phyloP scores from a whole-genome alignment of 2,113 vertebrate genomes.

The Hydrolagus affinis region DNA sequence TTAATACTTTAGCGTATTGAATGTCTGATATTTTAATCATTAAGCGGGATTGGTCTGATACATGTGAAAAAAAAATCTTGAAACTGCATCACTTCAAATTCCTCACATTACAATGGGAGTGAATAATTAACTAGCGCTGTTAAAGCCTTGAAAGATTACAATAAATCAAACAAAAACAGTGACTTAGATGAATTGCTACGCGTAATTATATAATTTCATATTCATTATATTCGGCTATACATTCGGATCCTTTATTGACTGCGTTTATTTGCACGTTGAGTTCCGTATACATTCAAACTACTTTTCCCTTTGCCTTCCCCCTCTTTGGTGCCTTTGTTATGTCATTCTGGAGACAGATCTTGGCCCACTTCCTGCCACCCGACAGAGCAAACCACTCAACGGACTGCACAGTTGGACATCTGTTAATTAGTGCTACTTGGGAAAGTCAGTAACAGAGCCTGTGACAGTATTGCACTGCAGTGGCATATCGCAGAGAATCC shows the following conservation, averaged over 20 bases:
- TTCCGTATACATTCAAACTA: conserved; percentile 5
- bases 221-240: conserved; percentile 46
- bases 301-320: conserved; percentile 29
- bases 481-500: conserved; percentile 53
- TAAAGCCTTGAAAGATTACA: conserved; percentile 57
- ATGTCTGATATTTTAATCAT: conserved; percentile 17
- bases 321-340: conserved; percentile 70
- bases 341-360: conserved; percentile 87
- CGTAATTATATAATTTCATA: conserved; percentile 67
- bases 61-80: background rate
- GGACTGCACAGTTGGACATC: conserved; percentile 84
- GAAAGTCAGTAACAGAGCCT: conserved; percentile 69
- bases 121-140: conserved; percentile 27
- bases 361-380: conserved; percentile 88
- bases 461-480: conserved; percentile 73
- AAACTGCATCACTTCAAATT: conserved; percentile 25
- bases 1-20: conserved; percentile 5
- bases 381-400: conserved; percentile 61
- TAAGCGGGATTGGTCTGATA: conserved; percentile 4
- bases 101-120: conserved; percentile 16
- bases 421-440: conserved; percentile 88
- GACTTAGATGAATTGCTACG: conserved; percentile 57
- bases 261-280: background rate
- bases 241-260: background rate
- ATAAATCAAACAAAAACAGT: conserved; percentile 69